These are phyloP conservation scores for Stictonetta naevosa DNA, from an alignment of 2,113 vertebrate genomes.

Conservation along the genomic window DNA sequence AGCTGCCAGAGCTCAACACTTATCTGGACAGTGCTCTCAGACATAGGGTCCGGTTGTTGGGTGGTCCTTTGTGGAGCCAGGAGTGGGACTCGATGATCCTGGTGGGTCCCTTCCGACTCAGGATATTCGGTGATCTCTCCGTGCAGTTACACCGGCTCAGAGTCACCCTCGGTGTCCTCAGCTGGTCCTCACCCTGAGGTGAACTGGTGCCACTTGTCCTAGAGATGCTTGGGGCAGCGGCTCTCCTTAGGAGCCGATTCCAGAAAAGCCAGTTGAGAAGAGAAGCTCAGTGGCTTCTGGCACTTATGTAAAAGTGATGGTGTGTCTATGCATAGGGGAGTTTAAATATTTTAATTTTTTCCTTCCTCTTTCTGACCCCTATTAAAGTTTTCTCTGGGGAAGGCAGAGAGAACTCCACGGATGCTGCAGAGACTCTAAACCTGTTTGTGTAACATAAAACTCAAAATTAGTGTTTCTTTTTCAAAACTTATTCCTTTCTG, in stretches of 20 bases:
- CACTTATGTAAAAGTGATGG: accelerated
- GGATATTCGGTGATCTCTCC: too few relatives aligned
- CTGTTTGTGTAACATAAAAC: background rate
- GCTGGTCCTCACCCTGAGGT: accelerated
- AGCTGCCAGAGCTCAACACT: too few relatives aligned
- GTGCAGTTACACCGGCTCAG: accelerated
- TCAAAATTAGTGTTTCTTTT: background rate
- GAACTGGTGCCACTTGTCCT: accelerated
- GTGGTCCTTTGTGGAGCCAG: too few relatives aligned
- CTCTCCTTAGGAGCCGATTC: background rate
- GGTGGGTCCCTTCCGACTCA: too few relatives aligned
- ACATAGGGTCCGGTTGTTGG: too few relatives aligned
- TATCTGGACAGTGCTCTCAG: too few relatives aligned
- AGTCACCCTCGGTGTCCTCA: accelerated
- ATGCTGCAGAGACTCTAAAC: background rate
- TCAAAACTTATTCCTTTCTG: background rate
- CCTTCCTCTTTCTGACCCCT: background rate
- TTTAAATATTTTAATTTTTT: background rate
- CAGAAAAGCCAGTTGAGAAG: background rate
- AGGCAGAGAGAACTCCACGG: accelerated
- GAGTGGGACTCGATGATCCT: too few relatives aligned
- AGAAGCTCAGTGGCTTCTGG: background rate
- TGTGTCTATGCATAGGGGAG: background rate
- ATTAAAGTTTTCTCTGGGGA: background rate
- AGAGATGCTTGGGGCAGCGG: background rate